These are phyloP conservation scores for Trachelipus rathkii DNA, from an alignment of 1,140 invertebrate genomes.

Conservation along the genomic window DNA sequence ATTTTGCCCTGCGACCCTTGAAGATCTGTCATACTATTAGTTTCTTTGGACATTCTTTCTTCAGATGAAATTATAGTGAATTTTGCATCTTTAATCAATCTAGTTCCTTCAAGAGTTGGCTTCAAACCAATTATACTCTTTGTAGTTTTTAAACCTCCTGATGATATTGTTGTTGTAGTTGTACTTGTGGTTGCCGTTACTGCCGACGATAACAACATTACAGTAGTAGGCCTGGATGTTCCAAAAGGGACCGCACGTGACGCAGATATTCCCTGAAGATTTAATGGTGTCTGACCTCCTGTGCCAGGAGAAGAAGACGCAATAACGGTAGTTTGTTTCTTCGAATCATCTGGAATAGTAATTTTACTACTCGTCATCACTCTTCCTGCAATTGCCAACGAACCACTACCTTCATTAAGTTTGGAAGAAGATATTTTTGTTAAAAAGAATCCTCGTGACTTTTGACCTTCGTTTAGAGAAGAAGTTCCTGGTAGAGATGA, in stretches of 20 bases:
- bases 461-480: not conserved
- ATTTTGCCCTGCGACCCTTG: no score
- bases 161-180: not conserved
- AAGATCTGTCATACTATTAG: no score
- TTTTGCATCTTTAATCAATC: not conserved
- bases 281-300: not conserved
- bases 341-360: no score
- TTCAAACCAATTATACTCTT: not conserved
- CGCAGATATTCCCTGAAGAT: not conserved
- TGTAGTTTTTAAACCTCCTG: not conserved
- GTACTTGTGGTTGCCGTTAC: not conserved
- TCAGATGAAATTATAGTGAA: not conserved
- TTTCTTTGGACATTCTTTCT: not conserved
- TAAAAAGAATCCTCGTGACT: conserved; percentile 6
- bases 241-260: not conserved
- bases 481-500: not conserved
- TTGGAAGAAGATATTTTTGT: not conserved
- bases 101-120: not conserved
- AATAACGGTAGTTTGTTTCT: not conserved
- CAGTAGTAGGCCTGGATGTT: not conserved
- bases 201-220: not conserved
- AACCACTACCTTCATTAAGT: no score
- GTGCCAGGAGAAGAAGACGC: not conserved
- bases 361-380: no score
- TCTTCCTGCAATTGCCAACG: no score